Evolutionary conservation across 2,888 invertebrate species (phyloP).

Genomic region (Chromoteleia sp.): DNA sequence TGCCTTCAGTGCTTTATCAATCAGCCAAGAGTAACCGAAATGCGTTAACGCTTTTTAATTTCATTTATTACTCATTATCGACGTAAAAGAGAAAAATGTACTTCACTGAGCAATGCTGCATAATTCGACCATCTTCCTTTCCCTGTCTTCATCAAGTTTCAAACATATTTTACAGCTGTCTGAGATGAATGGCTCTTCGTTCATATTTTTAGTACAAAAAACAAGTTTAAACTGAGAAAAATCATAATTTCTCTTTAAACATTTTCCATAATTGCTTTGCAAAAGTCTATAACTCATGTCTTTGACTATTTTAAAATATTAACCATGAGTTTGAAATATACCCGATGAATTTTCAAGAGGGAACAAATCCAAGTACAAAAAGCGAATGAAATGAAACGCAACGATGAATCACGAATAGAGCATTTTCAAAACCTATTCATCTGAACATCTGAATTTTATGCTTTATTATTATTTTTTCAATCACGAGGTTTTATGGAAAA

Average conservation of each 20-base stretch:
- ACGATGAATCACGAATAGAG: slow-evolving; percentile 50
- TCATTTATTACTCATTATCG: slow-evolving; percentile 30
- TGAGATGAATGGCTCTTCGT: slow-evolving; percentile 51
- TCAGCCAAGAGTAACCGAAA: slow-evolving; percentile 27
- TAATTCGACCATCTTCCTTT: slow-evolving; percentile 40
- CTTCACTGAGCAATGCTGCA: slow-evolving; percentile 44
- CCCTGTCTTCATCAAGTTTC: slow-evolving; percentile 40
- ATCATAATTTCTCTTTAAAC: slow-evolving; percentile 22
- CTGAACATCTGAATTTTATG: slow-evolving; percentile 39
- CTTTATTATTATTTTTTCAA: slow-evolving; percentile 42
- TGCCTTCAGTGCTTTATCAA: slow-evolving; percentile 28
- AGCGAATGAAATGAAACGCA: slow-evolving; percentile 51
- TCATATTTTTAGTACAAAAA: slow-evolving; percentile 37
- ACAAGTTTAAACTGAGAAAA: slow-evolving; percentile 34
- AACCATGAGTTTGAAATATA: slow-evolving; percentile 25
- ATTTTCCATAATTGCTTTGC: slow-evolving; percentile 45
- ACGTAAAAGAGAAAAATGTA: slow-evolving; percentile 18
- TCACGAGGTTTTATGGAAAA: slow-evolving; percentile 52
- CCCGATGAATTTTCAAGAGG: slow-evolving; percentile 39
- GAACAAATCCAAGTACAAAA: slow-evolving; percentile 35
- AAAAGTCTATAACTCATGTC: slow-evolving; percentile 48
- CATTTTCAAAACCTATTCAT: slow-evolving; percentile 46
- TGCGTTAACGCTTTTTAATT: slow-evolving; percentile 36
- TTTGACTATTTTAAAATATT: slow-evolving; percentile 41
- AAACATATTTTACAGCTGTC: slow-evolving; percentile 47